phyloP scores from a whole-genome alignment of 2,797 vertebrate genomes.

The Acanthurus leucopareius region DNA sequence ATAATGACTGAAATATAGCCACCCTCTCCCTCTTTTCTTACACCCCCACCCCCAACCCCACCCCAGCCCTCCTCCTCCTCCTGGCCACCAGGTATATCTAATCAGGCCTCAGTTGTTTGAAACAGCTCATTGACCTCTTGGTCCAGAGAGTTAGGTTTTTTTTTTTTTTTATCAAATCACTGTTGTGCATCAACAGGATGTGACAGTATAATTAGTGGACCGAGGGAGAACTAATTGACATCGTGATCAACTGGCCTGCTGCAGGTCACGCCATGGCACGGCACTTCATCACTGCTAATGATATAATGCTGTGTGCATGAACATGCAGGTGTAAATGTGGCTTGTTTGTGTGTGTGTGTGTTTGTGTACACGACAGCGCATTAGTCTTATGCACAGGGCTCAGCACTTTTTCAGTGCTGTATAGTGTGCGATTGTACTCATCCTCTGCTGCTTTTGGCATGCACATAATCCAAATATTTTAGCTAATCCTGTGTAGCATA shows the following conservation, averaged over 20 bases:
- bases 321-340: conserved; percentile 31
- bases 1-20: not conserved
- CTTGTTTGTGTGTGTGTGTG: not conserved
- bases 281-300: conserved; percentile 73
- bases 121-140: conserved; percentile 67
- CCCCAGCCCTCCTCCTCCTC: conserved; percentile 1
- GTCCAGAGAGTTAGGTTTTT: conserved; percentile 33
- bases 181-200: conserved; percentile 49
- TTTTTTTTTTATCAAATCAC: conserved; percentile 50
- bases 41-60: not conserved
- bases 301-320: conserved; percentile 51
- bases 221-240: conserved; percentile 68
- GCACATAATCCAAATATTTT: conserved; percentile 30
- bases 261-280: conserved; percentile 59
- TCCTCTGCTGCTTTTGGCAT: not conserved
- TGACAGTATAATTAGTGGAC: conserved; percentile 71
- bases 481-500: conserved; percentile 39
- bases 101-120: conserved; percentile 49
- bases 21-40: not conserved
- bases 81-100: conserved; percentile 42
- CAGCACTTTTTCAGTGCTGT: conserved; percentile 1
- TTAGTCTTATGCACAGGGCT: not conserved
- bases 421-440: not conserved
- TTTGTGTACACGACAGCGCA: conserved; percentile 6
- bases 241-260: conserved; percentile 58